Base-by-base conservation (phyloP, 2,888 invertebrate genomes). In the Latrodectus elegans region DNA sequence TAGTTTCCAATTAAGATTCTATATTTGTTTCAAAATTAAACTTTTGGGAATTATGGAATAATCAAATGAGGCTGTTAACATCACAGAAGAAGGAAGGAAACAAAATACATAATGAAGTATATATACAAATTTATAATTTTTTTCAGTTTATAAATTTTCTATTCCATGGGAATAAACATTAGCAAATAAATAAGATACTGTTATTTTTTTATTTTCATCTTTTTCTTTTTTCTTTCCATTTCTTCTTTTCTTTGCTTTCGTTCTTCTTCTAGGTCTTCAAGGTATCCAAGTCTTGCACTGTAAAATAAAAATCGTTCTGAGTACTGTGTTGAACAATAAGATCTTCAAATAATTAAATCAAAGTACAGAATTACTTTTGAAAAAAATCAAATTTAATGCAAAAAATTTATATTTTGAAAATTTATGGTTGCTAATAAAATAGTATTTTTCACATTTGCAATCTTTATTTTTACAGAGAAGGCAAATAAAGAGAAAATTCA, bases 181-280 rank as follows among this genome's bases (percentile, higher is more conserved):
- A n/a, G n/a, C 49, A 49, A 9, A 49, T 52, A 26, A 49, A 49
- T 77, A n/a, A 49, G n/a, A 0, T 14, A 67, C 4, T 65, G 10
- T 76, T 88, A 83, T 73, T 84, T 77, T 67, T 83, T 86, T n/a
- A 55, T 22, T 60, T 72, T 81, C 51, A 78, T 79, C 17, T 49
- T 26, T 68, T 67, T 77, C 51, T 83, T 78, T 74, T 77, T 76
- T 26, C 55, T 55, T 12, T 51, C 74, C 15, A 91, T 95, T 94
- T 91, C 93, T 93, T 91, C 95, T 95, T 80, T 90, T 89, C 91
- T 96, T 95, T 92, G 95, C 94, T 70, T 96, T 95, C 92, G 97
- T 97, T 93, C 97, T 88, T 98, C 98, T 92, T 97, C 97, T 90
- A 97, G 93, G 93, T 98, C 98, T 93, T 98, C 98, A 95, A 96